These are phyloP conservation scores for Cephus pulcher DNA, from an alignment of 2,888 invertebrate genomes.

Conservation along the genomic window DNA sequence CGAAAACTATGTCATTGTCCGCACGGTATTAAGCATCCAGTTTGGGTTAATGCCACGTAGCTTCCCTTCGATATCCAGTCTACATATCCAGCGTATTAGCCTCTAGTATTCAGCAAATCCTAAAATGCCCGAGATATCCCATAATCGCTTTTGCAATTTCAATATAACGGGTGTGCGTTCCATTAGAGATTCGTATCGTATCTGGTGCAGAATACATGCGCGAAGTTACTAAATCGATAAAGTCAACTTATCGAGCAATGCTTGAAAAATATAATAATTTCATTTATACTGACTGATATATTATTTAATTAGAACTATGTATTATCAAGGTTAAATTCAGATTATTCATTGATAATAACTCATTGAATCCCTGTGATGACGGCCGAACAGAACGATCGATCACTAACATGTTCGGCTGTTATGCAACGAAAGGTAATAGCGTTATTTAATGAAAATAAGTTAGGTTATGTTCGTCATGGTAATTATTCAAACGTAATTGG, in stretches of 20 bases:
- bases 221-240: neutral
- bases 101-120: constrained; percentile 31
- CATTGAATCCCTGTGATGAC: neutral
- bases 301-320: neutral
- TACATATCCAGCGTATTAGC: constrained; percentile 3
- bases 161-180: constrained; percentile 15
- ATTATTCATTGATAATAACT: neutral
- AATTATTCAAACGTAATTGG: neutral
- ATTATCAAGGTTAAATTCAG: neutral
- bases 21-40: constrained; percentile 36
- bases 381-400: neutral
- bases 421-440: neutral
- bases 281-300: neutral
- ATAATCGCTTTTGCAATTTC: constrained; percentile 36
- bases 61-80: constrained; percentile 19
- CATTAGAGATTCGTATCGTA: neutral
- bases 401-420: neutral
- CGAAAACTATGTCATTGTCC: constrained; percentile 5
- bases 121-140: constrained; percentile 30
- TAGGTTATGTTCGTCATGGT: neutral
- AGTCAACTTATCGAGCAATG: neutral
- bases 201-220: neutral
- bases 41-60: constrained; percentile 31
- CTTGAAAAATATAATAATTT: neutral
- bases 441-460: neutral